Conservation (phyloP, 2,888 invertebrate species). For the Drosophila diplacantha region DNA sequence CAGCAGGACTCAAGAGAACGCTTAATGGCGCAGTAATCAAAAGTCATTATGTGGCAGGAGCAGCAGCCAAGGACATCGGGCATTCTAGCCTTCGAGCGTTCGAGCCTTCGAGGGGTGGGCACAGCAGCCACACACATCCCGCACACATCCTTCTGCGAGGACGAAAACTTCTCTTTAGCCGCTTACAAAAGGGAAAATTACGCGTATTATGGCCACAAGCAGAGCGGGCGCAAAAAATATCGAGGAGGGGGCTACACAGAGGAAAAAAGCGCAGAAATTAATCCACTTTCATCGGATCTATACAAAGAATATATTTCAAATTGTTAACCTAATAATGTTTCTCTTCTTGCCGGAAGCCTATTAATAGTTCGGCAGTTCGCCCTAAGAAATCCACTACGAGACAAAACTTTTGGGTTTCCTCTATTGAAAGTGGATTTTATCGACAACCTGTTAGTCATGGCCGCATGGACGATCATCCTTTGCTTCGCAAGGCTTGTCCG, state of each 20-base stretch:
- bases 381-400: too few species aligned
- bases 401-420: too few species aligned
- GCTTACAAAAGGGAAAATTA: slow-evolving; percentile 65
- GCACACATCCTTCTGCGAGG: slow-evolving; percentile 26
- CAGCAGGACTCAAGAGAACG: slow-evolving; percentile 41
- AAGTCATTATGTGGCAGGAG: slow-evolving; percentile 65
- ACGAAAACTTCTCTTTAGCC: slow-evolving; percentile 44
- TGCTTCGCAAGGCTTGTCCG: too few species aligned
- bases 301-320: too few species aligned
- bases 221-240: slow-evolving; percentile 1
- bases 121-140: slow-evolving; percentile 1
- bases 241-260: slow-evolving; percentile 3
- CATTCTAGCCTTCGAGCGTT: background rate
- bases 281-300: too few species aligned
- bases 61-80: slow-evolving; percentile 60
- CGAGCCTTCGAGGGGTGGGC: slow-evolving; percentile 13
- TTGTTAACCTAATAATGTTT: too few species aligned
- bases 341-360: too few species aligned
- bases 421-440: too few species aligned
- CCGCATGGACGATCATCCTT: too few species aligned
- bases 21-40: slow-evolving; percentile 71
- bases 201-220: slow-evolving; percentile 64
- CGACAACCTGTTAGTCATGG: too few species aligned
- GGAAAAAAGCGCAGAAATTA: background rate
- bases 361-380: too few species aligned